A percentile compares a stretch with the other conserved stretches of the same genome.
phyloP scores from a whole-genome alignment of 1,140 invertebrate species.

The Neodiprion fabricii region DNA sequence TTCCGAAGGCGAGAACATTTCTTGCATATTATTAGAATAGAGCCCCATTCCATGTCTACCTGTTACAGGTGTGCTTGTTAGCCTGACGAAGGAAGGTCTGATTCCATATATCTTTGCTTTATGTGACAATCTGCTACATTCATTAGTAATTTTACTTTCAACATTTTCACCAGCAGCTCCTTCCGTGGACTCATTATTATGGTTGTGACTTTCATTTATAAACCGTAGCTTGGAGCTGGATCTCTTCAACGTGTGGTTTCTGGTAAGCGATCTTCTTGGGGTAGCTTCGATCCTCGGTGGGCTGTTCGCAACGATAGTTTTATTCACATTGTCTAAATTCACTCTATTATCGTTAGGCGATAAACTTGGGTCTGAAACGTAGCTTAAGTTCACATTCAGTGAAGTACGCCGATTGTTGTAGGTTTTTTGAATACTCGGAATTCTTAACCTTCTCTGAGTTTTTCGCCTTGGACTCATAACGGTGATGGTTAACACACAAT shows the following conservation, averaged over 20 bases:
- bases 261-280: too few relatives aligned
- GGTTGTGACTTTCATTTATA: not conserved
- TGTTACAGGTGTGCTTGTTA: not conserved
- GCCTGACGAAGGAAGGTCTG: not conserved
- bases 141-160: not conserved
- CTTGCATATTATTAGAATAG: too few relatives aligned
- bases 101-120: not conserved
- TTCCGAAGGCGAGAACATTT: not conserved
- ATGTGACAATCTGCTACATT: too few relatives aligned
- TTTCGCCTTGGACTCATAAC: too few relatives aligned
- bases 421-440: not conserved
- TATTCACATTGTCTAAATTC: too few relatives aligned
- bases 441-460: too few relatives aligned
- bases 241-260: too few relatives aligned
- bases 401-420: conserved; percentile 36
- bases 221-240: too few relatives aligned
- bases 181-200: not conserved
- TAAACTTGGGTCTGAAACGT: conserved; percentile 25
- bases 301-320: too few relatives aligned
- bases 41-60: not conserved
- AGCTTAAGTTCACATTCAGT: conserved; percentile 48
- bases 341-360: not conserved
- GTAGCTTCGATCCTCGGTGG: too few relatives aligned
- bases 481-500: too few relatives aligned
- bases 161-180: conserved; percentile 15